Evolutionary conservation across 2,113 vertebrate genomes (phyloP), one percentile per base, ranked within the genome.

Genomic region (Lampris megalopsis): DNA sequence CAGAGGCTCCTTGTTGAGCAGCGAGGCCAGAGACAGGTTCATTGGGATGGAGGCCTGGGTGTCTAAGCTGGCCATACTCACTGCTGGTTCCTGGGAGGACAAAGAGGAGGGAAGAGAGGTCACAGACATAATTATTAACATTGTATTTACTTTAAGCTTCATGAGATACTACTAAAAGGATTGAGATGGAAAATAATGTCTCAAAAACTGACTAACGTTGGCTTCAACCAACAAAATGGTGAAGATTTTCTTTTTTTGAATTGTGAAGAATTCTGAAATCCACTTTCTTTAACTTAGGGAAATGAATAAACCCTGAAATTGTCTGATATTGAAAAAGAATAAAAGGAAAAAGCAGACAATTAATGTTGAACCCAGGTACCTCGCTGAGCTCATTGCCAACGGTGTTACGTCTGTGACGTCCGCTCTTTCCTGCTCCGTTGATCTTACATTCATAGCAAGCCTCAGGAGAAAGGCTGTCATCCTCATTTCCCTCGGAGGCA

Each of bases 391-490:
- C 86, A n/a, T 95, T 95, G 89, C 93, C 92, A n/a, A 93, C 89
- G 0, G 69, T 89, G 84, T 78, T 70, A 5, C 92, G 89, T 54
- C 35, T 90, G 66, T 91, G 92, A 36, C 90, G 74, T 3, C 92
- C 91, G 3, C 48, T 88, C 89, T 96, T 94, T 48, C 90, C 91
- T 71, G 94, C 95, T 48, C 96, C 93, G 0, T 97, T 99, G 88
- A 97, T 95, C 93, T 97, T 98, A 84, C 97, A 99, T 84, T 99
- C 97, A 0, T 98, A 99, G 92, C 97, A 98, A 84, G 95, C 93
- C 84, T 98, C 96, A 0, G 95, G 94, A 1, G 96, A 97, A 9
- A 97, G 90, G 45, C 94, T 79, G 63, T 96, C 94, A 4, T 97
- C 95, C 0, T 96, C 94, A 0, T 96, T 95, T 2, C 91, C 91